Conservation (phyloP, 64 coral and sea anemone species). For the Montipora efflorescens region DNA sequence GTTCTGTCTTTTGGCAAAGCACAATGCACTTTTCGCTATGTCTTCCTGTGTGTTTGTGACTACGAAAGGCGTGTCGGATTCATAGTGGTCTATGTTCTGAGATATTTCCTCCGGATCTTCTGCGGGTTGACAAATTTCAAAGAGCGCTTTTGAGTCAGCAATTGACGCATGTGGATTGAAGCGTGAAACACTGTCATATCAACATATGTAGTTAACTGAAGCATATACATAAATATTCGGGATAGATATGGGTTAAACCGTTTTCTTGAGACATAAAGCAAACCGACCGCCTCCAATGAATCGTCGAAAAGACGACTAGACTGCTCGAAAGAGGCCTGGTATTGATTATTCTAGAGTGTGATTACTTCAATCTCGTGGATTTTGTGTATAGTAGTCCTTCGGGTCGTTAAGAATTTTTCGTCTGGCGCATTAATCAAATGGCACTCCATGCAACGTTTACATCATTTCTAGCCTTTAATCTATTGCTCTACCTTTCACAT, state of each 20-base stretch:
- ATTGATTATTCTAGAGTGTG: conserved; percentile 11
- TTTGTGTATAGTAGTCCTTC: background rate
- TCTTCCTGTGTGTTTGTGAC: background rate
- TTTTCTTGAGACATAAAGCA: conserved; percentile 1
- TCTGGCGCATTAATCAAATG: conserved; percentile 8
- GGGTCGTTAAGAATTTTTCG: conserved; percentile 15
- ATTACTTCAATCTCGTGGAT: background rate
- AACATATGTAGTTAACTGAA: conserved; percentile 9
- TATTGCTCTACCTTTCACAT: conserved; percentile 17
- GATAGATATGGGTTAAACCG: conserved; percentile 29
- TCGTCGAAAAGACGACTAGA: conserved; percentile 25
- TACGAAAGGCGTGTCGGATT: background rate
- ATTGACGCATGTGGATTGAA: conserved; percentile 54
- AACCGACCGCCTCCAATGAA: conserved; percentile 22
- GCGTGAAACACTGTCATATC: conserved; percentile 51
- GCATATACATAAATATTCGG: conserved; percentile 46
- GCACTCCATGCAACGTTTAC: conserved; percentile 9
- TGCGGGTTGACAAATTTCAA: conserved; percentile 1
- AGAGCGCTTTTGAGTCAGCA: conserved; percentile 1
- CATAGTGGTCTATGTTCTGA: background rate
- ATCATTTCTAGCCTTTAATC: conserved; percentile 1
- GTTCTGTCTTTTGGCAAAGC: background rate
- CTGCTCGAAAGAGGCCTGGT: conserved; percentile 39
- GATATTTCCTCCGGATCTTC: conserved; percentile 15
- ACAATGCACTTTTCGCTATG: background rate